Conservation (phyloP, 2,888 invertebrate species). For the Scrobipalpa costella region DNA sequence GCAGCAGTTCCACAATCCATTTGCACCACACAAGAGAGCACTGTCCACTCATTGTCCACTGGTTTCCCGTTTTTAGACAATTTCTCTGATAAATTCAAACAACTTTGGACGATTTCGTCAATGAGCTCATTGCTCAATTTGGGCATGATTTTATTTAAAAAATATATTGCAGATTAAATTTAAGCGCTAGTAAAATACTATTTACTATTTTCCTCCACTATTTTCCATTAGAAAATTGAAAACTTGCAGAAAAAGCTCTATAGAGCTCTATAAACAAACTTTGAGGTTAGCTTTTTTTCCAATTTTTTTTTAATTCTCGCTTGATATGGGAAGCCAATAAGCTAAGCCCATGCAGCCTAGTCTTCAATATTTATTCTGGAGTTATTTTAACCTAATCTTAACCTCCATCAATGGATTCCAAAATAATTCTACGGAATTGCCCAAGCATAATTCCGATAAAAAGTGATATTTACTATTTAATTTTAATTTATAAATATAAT, state of each 20-base stretch:
- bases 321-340: neutral
- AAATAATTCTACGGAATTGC: too few relatives aligned
- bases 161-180: neutral
- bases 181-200: neutral
- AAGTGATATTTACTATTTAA: too few relatives aligned
- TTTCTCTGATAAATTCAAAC: slow-evolving; percentile 80
- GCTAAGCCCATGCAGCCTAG: too few relatives aligned
- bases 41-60: slow-evolving; percentile 88
- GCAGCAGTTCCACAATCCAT: slow-evolving; percentile 57
- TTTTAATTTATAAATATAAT: too few relatives aligned
- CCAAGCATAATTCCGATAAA: too few relatives aligned
- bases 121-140: slow-evolving; percentile 50
- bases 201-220: neutral
- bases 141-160: slow-evolving; percentile 41
- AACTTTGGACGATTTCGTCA: slow-evolving; percentile 80
- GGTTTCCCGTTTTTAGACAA: slow-evolving; percentile 93
- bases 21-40: slow-evolving; percentile 87
- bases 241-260: neutral
- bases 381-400: too few relatives aligned
- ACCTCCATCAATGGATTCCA: too few relatives aligned
- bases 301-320: neutral
- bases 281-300: slow-evolving; percentile 10
- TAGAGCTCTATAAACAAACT: neutral
- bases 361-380: too few relatives aligned
- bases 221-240: neutral